Base-by-base conservation (phyloP, 2,888 invertebrate species). In the Drosophila affinis region DNA sequence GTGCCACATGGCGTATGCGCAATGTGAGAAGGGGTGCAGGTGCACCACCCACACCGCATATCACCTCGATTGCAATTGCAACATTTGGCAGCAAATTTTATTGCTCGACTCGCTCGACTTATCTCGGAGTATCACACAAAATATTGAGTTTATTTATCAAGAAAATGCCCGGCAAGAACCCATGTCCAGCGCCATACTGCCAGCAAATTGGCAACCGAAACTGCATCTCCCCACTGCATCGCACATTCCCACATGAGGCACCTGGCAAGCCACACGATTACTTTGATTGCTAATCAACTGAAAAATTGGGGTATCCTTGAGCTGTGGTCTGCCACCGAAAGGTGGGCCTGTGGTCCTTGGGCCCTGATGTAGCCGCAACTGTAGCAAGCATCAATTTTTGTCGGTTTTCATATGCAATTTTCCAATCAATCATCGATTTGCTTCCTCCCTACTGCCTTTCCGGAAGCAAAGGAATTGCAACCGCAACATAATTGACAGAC, bases 401-500 rank as follows among this genome's bases (percentile, higher is more conserved):
- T 39, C 39, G 39, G 14, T n/a, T 39, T 39, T n/a, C 39, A 39
- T 39, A 39, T 39, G 39, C 39, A 39, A 24, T 29, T 34, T 48
- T 34, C 21, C 59, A 44, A 67, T 67, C 70, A 57, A 67, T 67
- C 59, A 67, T 57, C 24, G 47, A 61, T 61, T 54, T 46, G 24
- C 39, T 39, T 10, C 44, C 21, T 9, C 27, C 17, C 6, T 9
- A 9, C 29, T 1, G 29, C 29, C 29, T 9, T 29, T 9, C 32
- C 34, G 12, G 17, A 55, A 44, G 49, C 39, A 21, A 54, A 60
- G 34, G 29, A 53, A 34, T 46, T 63, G 54, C 44, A 60, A 60
- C 27, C 62, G 68, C 34, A 75, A 53, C 58, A 78, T 76, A 88
- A 88, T 83, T 86, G 83, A 88, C 88, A 88, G 87, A 69, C 75